Base-by-base conservation (phyloP, 1,140 invertebrate genomes). In the Scylla paramamosain region DNA sequence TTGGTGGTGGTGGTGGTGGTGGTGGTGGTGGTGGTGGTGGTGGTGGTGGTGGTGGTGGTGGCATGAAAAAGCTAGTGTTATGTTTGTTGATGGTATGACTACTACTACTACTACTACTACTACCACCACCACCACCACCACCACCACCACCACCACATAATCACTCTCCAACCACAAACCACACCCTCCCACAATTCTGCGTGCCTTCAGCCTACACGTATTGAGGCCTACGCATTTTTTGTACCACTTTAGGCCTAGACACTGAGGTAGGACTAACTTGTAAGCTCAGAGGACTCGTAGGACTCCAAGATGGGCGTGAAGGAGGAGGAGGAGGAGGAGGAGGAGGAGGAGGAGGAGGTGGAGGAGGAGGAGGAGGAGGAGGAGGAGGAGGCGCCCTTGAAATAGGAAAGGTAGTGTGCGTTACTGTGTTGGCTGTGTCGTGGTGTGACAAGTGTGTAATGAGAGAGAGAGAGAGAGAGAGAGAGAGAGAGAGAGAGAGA, bases 21-120 rank as follows among this genome's bases (percentile, higher is more conserved):
- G 39, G 39, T 39, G 39, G 39, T 39, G 39, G 39, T 39, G 6
- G 1, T 39, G 6, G 39, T 39, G 39, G 39, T 39, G 39, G 39
- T 39, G 6, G 39, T 39, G 39, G 39, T 39, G 39, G 39, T 39
- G 6, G 39, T 39, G 6, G 39, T 39, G 1, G 39, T 39, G 6
- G 39, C 6, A 39, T 39, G 6, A 39, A 2, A 39, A 39, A 39
- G 39, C 6, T 39, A 39, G 39, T 39, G 39, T 39, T 39, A 39
- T 39, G 39, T 39, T n/a, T 77, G n/a, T 20, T 77, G n/a, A 12
- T 77, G 20, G 12, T 77, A 77, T 20, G 1, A n/a, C 67, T 77
- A 77, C n/a, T 77, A 77, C 67, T 77, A 77, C 67, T 77, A 77
- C 67, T 77, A 77, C 67, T 77, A 77, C n/a, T 77, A 77, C 67